These are phyloP conservation scores for Chlamydotis undulata DNA, from an alignment of 2,113 vertebrate genomes.

Conservation along the genomic window DNA sequence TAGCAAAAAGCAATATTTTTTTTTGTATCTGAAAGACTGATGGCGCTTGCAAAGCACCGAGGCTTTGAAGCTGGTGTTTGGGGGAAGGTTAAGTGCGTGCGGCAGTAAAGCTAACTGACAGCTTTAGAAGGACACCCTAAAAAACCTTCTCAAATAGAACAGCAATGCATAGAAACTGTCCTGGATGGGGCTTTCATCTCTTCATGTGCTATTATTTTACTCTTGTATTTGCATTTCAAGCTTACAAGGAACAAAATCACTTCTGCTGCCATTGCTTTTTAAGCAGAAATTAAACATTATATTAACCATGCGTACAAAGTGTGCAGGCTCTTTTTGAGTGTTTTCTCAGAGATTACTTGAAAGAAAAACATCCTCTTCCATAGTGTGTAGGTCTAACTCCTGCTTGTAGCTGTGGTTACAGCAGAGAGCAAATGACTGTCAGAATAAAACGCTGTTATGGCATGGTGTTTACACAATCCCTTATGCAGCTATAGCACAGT, in stretches of 20 bases:
- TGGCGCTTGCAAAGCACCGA: neutral
- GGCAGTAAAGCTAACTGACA: neutral
- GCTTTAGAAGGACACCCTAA: neutral
- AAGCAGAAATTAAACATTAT: neutral
- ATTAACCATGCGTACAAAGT: neutral
- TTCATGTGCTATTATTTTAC: neutral
- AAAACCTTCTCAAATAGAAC: neutral
- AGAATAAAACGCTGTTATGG: neutral
- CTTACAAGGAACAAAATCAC: neutral
- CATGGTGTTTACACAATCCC: neutral
- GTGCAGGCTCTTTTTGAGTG: neutral
- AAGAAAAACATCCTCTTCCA: neutral
- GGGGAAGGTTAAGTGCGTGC: neutral
- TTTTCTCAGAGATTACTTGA: neutral
- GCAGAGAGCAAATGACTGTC: neutral
- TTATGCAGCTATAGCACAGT: neutral
- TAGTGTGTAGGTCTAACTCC: neutral
- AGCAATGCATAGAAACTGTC: neutral
- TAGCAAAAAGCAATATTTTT: conserved; percentile 12
- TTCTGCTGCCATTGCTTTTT: neutral
- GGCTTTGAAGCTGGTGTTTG: neutral
- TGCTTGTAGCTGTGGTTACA: neutral
- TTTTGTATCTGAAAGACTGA: neutral
- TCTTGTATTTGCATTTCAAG: neutral
- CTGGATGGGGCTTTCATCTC: neutral